A percentile compares a stretch with the other conserved stretches of the same genome.
These are phyloP conservation scores for Chironex yamaguchii DNA, from an alignment of 30 jellyfish, hydroid and myxozoan genomes.

Conservation along the genomic window DNA sequence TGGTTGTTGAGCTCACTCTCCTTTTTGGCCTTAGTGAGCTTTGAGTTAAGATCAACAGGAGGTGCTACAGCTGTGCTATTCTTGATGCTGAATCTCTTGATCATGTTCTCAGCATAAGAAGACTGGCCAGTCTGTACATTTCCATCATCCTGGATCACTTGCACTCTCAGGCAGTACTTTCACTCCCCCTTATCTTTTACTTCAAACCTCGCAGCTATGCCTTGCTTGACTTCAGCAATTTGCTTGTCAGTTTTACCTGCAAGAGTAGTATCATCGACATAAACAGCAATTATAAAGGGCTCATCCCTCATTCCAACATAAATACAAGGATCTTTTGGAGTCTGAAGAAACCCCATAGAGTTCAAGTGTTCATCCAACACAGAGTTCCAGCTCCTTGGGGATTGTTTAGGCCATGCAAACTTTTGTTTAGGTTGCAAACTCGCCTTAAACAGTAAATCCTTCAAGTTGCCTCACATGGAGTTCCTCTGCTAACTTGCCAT, in stretches of 20 bases:
- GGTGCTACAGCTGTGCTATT: slow-evolving; percentile 39
- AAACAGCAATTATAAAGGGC: slow-evolving; percentile 41
- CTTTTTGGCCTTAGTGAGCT: slow-evolving; percentile 16
- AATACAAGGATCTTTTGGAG: not conserved
- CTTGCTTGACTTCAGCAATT: slow-evolving; percentile 2
- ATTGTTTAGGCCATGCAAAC: slow-evolving; percentile 39
- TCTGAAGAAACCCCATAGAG: not conserved
- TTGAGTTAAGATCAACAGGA: slow-evolving; percentile 20
- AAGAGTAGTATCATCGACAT: slow-evolving; percentile 54
- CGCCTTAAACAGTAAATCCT: slow-evolving; percentile 55
- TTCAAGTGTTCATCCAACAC: slow-evolving; percentile 18
- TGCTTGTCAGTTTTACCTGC: slow-evolving; percentile 31
- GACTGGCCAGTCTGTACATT: slow-evolving; percentile 27
- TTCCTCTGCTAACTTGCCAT: slow-evolving; percentile 41
- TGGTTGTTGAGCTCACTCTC: not conserved
- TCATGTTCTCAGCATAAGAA: not conserved
- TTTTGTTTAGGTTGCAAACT: slow-evolving; percentile 56
- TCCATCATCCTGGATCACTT: not conserved
- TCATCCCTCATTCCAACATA: not conserved
- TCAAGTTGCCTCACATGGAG: slow-evolving; percentile 74
- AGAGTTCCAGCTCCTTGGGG: slow-evolving; percentile 42
- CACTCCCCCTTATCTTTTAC: slow-evolving; percentile 55
- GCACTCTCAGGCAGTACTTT: slow-evolving; percentile 52
- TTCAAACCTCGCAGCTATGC: slow-evolving; percentile 23
- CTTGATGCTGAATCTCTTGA: slow-evolving; percentile 44